Evolutionary conservation across 2,113 vertebrate genomes (phyloP).

Genomic region (Andinoacara biseriatus): DNA sequence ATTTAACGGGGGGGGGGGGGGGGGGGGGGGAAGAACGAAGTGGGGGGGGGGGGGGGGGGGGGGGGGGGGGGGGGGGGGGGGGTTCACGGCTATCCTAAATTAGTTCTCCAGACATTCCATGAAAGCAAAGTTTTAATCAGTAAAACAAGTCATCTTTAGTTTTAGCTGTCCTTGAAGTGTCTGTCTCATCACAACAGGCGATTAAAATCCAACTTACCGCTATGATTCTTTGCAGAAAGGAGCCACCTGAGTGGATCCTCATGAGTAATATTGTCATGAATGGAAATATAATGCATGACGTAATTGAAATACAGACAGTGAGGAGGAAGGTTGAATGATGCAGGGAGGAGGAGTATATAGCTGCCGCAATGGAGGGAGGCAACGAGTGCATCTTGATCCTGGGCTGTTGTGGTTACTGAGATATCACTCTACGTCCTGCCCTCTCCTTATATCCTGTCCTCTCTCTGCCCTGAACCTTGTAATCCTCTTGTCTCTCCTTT

Average conservation of each 20-base stretch:
- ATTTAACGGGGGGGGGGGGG: too few relatives aligned
- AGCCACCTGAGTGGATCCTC: slow-evolving; percentile 15
- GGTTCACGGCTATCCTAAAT: background rate
- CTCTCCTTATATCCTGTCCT: slow-evolving; percentile 18
- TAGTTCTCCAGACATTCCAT: background rate
- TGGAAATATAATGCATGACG: slow-evolving; percentile 17
- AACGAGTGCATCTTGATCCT: slow-evolving; percentile 2
- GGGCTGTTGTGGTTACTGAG: slow-evolving; percentile 6
- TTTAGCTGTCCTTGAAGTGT: background rate
- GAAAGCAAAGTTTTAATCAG: background rate
- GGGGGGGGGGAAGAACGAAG: too few relatives aligned
- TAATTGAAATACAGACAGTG: slow-evolving; percentile 9
- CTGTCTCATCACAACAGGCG: background rate
- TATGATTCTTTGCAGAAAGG: background rate
- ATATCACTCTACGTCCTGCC: slow-evolving; percentile 22
- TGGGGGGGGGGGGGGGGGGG: too few relatives aligned
- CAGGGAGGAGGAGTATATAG: background rate
- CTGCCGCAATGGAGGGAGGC: slow-evolving; percentile 14
- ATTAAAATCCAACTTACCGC: background rate
- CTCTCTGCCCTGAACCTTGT: slow-evolving; percentile 25
- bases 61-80: too few relatives aligned
- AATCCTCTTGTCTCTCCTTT: slow-evolving; percentile 12
- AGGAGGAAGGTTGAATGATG: slow-evolving; percentile 32
- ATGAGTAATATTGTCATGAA: background rate
- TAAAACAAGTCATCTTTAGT: background rate